Percentiles rank a stretch among this genome's conserved stretches.
Evolutionary conservation across 1,140 invertebrate genomes (phyloP).

Genomic region (Drosophila orena): DNA sequence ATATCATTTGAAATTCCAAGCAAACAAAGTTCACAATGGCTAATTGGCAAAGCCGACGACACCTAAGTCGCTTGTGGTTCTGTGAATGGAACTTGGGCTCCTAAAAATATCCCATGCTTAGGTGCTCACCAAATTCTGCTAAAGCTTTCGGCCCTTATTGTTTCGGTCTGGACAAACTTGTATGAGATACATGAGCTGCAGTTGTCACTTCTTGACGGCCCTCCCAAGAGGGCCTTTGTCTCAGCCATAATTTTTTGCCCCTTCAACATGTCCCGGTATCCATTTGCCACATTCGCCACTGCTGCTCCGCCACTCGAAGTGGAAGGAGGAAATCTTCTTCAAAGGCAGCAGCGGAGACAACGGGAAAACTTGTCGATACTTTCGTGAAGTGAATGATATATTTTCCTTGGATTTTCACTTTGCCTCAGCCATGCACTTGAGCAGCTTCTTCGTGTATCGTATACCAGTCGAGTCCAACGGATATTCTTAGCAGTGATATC

Average conservation of each 20-base stretch:
- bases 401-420: constrained; percentile 37
- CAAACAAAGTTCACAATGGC: constrained; percentile 17
- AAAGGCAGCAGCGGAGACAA: constrained; percentile 45
- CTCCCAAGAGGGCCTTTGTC: constrained; percentile 31
- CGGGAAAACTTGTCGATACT: constrained; percentile 39
- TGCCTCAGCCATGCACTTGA: constrained; percentile 38
- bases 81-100: neutral
- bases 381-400: constrained; percentile 23
- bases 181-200: constrained; percentile 9
- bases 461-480: constrained; percentile 4
- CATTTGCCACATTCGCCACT: constrained; percentile 67
- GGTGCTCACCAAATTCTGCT: neutral
- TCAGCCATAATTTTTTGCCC: constrained; percentile 19
- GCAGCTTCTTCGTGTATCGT: constrained; percentile 20
- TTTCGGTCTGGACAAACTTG: neutral
- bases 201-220: constrained; percentile 37
- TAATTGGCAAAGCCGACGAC: constrained; percentile 11
- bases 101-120: neutral
- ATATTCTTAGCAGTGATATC: neutral
- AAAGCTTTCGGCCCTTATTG: neutral
- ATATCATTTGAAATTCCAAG: constrained; percentile 13
- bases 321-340: constrained; percentile 67
- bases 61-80: neutral
- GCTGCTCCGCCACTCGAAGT: constrained; percentile 22
- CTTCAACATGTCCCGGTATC: constrained; percentile 49